Evolutionary conservation across 2,113 vertebrate species (phyloP).

Genomic region (Cebidichthys violaceus): DNA sequence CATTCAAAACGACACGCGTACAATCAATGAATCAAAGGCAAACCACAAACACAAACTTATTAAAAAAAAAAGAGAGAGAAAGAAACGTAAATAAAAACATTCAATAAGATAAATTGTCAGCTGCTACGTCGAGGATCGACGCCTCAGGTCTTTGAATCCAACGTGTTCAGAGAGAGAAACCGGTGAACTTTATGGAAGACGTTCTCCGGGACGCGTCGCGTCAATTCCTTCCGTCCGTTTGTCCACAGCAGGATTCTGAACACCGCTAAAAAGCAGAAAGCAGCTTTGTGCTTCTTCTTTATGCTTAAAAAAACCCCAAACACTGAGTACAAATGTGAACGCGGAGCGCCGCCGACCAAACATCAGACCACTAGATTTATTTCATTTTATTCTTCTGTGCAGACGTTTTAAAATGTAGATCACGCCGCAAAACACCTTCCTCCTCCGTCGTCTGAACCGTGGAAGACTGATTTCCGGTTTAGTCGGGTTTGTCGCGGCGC

Average conservation of each 20-base stretch:
- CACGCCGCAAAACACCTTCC: constrained; percentile 9
- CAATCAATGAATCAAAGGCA: constrained; percentile 53
- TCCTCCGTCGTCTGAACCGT: neutral
- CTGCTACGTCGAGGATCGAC: no score
- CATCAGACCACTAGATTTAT: no score
- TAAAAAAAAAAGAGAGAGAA: neutral
- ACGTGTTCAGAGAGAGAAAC: no score
- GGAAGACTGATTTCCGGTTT: no score
- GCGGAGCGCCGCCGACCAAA: no score
- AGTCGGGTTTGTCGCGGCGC: no score
- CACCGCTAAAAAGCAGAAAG: constrained; percentile 6
- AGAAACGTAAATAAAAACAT: constrained; percentile 39
- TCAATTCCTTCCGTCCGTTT: no score
- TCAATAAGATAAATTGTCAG: constrained; percentile 14
- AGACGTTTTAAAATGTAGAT: no score
- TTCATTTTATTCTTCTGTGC: no score
- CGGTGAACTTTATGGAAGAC: no score
- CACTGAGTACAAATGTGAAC: neutral
- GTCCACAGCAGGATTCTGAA: neutral
- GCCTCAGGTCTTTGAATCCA: neutral
- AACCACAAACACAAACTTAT: neutral
- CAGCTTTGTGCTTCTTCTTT: constrained; percentile 54
- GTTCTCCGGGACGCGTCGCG: neutral
- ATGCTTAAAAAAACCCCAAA: neutral
- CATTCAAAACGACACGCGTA: constrained; percentile 45